Percentiles rank a stretch among this genome's conserved stretches.
Evolutionary conservation across 2,888 invertebrate genomes (phyloP).

Genomic region (Thymelicus acteon): DNA sequence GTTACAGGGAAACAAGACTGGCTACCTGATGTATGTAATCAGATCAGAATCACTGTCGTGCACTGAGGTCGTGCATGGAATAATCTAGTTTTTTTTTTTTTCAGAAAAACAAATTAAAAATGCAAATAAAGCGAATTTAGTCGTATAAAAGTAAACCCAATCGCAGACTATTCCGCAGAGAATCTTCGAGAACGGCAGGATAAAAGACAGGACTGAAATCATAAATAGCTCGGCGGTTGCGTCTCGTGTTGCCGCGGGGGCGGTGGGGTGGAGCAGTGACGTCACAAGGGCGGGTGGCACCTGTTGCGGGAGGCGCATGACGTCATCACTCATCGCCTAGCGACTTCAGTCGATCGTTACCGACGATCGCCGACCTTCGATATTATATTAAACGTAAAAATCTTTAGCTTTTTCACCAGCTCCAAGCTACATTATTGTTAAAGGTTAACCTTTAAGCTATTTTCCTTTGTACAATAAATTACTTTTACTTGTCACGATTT

Average conservation of each 20-base stretch:
- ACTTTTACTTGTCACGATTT: not conserved
- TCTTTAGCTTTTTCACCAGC: not conserved
- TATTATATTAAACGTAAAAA: not conserved
- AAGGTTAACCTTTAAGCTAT: too few species aligned
- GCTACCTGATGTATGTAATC: too few species aligned
- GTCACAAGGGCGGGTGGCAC: constrained; percentile 22
- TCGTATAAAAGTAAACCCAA: too few species aligned
- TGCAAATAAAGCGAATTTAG: too few species aligned
- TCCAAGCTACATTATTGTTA: not conserved
- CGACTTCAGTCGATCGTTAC: constrained; percentile 4
- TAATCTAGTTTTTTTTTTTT: too few species aligned
- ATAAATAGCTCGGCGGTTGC: not conserved
- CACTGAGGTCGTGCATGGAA: too few species aligned
- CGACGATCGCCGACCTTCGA: not conserved
- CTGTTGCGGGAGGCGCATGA: constrained; percentile 31
- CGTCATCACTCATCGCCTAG: constrained; percentile 14
- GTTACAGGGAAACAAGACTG: too few species aligned
- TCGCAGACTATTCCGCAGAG: too few species aligned
- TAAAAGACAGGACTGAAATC: not conserved
- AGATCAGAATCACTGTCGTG: too few species aligned
- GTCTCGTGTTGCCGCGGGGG: not conserved
- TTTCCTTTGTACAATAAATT: not conserved
- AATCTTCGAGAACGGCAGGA: too few species aligned
- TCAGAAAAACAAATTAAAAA: too few species aligned
- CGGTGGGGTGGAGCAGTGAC: constrained; percentile 7